Percentiles rank a stretch among this genome's conserved stretches.
These are phyloP conservation scores for Lithobates pipiens DNA, from an alignment of 2,797 vertebrate genomes.

Conservation along the genomic window DNA sequence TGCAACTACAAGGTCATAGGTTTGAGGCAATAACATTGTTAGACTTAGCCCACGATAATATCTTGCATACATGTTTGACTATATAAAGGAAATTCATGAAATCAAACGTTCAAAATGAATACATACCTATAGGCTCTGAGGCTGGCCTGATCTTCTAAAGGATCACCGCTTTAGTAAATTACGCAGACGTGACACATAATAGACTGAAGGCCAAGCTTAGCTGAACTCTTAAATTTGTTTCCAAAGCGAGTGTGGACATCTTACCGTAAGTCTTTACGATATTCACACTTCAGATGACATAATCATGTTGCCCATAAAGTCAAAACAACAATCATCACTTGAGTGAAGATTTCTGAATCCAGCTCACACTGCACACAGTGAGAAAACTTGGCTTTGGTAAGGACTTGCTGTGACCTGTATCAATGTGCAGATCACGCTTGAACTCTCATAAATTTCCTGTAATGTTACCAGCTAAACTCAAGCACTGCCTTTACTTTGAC, in stretches of 20 bases:
- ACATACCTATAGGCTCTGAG: not conserved
- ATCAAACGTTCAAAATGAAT: not conserved
- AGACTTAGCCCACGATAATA: not conserved
- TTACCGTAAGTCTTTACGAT: constrained; percentile 14
- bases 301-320: not conserved
- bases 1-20: not conserved
- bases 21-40: not conserved
- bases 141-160: not conserved
- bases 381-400: constrained; percentile 24
- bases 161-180: not conserved
- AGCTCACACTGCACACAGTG: constrained; percentile 1
- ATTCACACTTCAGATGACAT: constrained; percentile 5
- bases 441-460: not conserved
- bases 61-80: too few species aligned
- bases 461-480: constrained; percentile 31
- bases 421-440: constrained; percentile 46
- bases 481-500: not conserved
- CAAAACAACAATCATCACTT: constrained; percentile 26
- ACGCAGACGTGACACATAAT: too few species aligned
- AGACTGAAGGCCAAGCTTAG: too few species aligned
- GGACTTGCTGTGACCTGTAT: constrained; percentile 41
- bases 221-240: not conserved
- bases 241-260: not conserved
- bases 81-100: too few species aligned
- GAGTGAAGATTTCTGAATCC: not conserved